A percentile compares a stretch with the other conserved stretches of the same genome.
Evolutionary conservation across 2,888 invertebrate genomes (phyloP).

Genomic region (Dione vanillae): DNA sequence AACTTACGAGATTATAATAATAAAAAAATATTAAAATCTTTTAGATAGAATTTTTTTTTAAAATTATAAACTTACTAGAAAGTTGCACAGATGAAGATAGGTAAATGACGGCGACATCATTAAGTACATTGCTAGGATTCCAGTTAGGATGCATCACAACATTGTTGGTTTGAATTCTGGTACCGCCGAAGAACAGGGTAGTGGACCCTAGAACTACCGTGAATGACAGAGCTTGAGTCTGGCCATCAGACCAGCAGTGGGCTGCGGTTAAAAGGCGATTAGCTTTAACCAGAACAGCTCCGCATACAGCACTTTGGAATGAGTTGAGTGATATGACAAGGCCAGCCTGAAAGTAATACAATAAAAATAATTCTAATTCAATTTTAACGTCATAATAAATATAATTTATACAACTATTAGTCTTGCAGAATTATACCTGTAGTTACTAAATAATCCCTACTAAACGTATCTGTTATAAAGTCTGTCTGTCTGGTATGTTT

Average conservation of each 20-base stretch:
- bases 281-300: conserved; percentile 58
- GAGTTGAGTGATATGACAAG: background rate
- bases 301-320: conserved; percentile 51
- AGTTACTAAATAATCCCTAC: no score
- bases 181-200: conserved; percentile 61
- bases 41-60: no score
- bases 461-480: no score
- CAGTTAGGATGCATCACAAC: conserved; percentile 59
- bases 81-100: conserved; percentile 43
- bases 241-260: conserved; percentile 62
- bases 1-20: no score
- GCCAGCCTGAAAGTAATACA: background rate
- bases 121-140: conserved; percentile 54
- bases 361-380: no score
- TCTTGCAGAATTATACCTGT: no score
- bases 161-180: conserved; percentile 52
- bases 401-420: no score
- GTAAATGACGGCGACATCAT: conserved; percentile 61
- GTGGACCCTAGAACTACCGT: conserved; percentile 63
- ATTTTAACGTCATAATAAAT: no score
- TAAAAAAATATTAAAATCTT: no score
- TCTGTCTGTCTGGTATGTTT: no score
- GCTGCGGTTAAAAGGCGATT: conserved; percentile 51
- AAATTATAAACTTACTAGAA: background rate
- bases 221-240: conserved; percentile 56